Percentiles rank a stretch among this genome's conserved stretches.
Conservation (phyloP, 2,113 vertebrate species). For the Pseudolaguvia tuberculata region DNA sequence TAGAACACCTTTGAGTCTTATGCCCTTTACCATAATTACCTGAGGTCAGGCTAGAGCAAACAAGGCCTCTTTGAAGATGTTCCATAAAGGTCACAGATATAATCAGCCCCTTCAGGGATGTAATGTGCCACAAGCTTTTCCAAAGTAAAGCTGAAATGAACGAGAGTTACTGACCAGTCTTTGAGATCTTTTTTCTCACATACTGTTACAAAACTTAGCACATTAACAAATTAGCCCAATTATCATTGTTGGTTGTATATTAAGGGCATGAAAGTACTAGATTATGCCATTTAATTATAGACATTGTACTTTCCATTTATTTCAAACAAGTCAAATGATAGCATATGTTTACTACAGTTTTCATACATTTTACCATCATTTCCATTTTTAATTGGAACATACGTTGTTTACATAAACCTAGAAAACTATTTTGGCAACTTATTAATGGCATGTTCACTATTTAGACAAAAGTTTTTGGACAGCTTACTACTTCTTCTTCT, state of each 20-base stretch:
- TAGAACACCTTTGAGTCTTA: conserved; percentile 19
- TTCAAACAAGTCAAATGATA: background rate
- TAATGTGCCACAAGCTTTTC: conserved; percentile 26
- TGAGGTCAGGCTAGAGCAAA: conserved; percentile 33
- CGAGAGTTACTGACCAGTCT: conserved; percentile 27
- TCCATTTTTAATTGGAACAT: too few species aligned
- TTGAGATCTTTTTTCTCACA: conserved; percentile 2
- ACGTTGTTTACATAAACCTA: too few species aligned
- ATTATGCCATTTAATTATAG: background rate
- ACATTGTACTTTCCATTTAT: background rate
- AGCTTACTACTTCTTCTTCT: too few species aligned
- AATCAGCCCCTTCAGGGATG: conserved; percentile 32
- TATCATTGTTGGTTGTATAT: conserved; percentile 7
- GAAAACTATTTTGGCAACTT: too few species aligned
- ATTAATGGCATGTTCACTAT: too few species aligned
- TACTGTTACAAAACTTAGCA: conserved; percentile 13
- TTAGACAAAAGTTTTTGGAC: too few species aligned
- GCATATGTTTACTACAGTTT: too few species aligned
- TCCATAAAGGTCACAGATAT: conserved; percentile 46
- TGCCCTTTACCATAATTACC: conserved; percentile 49
- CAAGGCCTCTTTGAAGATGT: conserved; percentile 43
- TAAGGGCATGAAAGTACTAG: background rate
- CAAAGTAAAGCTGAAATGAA: conserved; percentile 4
- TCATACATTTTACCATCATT: too few species aligned
- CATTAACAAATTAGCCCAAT: conserved; percentile 35